Percentiles rank a stretch among this genome's conserved stretches.
These are phyloP conservation scores for Schizopygopsis malacanthus DNA, from an alignment of 2,797 vertebrate genomes.

Conservation along the genomic window DNA sequence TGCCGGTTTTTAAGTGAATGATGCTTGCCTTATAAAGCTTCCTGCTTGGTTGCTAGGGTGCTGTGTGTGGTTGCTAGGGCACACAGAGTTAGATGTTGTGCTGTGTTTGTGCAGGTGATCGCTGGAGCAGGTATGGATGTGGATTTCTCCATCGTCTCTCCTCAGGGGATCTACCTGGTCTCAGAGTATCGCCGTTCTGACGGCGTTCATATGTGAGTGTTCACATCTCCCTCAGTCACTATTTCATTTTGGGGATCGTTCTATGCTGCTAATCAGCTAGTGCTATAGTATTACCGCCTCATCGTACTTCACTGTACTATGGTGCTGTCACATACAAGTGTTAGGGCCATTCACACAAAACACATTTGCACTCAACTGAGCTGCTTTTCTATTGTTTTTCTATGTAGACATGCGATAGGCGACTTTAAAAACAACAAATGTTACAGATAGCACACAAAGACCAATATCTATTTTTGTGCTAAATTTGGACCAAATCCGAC, in stretches of 20 bases:
- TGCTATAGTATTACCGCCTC: background rate
- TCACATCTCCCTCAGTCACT: background rate
- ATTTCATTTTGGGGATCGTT: background rate
- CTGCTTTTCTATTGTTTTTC: too few species aligned
- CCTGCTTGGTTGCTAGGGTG: background rate
- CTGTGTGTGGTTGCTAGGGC: background rate
- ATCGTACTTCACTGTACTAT: background rate
- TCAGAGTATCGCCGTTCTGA: constrained; percentile 84
- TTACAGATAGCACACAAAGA: too few species aligned
- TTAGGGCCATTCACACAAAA: too few species aligned
- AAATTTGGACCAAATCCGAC: too few species aligned
- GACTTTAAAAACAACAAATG: too few species aligned
- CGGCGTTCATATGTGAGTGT: constrained; percentile 87
- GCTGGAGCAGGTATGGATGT: constrained; percentile 90
- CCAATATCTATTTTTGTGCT: too few species aligned
- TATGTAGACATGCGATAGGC: too few species aligned
- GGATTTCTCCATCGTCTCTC: constrained; percentile 85
- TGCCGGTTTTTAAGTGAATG: background rate
- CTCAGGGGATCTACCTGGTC: constrained; percentile 77
- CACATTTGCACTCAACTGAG: too few species aligned
- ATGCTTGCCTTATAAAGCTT: background rate
- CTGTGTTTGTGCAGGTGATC: constrained; percentile 80
- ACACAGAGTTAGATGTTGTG: background rate
- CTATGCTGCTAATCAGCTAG: background rate
- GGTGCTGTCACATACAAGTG: background rate